Evolutionary conservation across 2,113 vertebrate genomes (phyloP).

Genomic region (Sebastes schlegelii): DNA sequence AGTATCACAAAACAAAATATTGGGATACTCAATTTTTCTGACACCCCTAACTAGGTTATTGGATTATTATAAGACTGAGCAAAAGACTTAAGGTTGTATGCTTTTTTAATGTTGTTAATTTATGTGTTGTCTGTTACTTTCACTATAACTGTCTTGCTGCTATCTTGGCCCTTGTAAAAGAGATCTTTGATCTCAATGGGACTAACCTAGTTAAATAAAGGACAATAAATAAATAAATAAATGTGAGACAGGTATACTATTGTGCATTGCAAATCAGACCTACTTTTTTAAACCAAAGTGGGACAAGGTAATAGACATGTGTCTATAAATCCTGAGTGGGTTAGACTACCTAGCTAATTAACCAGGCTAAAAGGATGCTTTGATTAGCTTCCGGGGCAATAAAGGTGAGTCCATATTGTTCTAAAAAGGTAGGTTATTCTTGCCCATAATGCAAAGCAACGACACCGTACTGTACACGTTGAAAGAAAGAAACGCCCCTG

Average conservation of each 20-base stretch:
- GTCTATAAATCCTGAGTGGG: not conserved
- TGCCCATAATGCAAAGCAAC: not conserved
- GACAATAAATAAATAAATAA: too few species aligned
- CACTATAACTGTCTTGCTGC: too few species aligned
- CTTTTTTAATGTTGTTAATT: too few species aligned
- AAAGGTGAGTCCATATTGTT: slow-evolving; percentile 14
- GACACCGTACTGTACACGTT: not conserved
- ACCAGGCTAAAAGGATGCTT: not conserved
- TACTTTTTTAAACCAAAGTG: slow-evolving; percentile 16
- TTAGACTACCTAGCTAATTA: slow-evolving; percentile 1
- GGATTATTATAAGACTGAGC: not conserved
- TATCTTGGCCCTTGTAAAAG: too few species aligned
- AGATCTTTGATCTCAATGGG: too few species aligned
- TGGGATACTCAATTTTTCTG: too few species aligned
- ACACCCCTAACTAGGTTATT: too few species aligned
- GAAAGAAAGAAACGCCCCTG: slow-evolving; percentile 30
- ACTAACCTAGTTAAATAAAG: too few species aligned
- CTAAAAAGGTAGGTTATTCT: slow-evolving; percentile 8
- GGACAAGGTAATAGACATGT: slow-evolving; percentile 15
- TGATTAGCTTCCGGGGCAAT: slow-evolving; percentile 1
- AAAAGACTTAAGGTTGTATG: not conserved
- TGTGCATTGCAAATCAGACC: slow-evolving; percentile 23
- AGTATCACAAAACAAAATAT: too few species aligned
- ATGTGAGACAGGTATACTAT: not conserved
- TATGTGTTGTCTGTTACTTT: too few species aligned